Evolutionary conservation across 2,888 invertebrate species (phyloP).

Genomic region (Drepanosiphum platanoidis): DNA sequence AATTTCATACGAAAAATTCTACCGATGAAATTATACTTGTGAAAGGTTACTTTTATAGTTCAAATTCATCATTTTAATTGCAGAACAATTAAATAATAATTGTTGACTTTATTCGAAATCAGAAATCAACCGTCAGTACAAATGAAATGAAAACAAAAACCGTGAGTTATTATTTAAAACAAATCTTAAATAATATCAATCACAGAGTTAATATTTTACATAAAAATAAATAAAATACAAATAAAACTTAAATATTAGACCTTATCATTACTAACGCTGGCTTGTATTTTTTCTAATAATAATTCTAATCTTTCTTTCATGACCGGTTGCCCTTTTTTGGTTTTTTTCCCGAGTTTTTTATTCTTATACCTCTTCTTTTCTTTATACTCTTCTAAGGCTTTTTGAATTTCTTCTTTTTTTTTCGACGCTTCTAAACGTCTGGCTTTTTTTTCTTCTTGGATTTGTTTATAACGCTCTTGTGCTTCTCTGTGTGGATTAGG

Average conservation of each 20-base stretch:
- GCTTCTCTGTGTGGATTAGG: slow-evolving; percentile 71
- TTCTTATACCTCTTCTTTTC: slow-evolving; percentile 77
- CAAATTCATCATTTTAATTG: neutral
- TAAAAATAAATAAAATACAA: neutral
- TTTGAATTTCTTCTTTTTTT: slow-evolving; percentile 72
- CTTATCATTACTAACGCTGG: slow-evolving; percentile 65
- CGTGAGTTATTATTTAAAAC: neutral
- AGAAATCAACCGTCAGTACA: no score
- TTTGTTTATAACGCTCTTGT: slow-evolving; percentile 70
- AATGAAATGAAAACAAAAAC: no score
- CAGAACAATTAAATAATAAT: neutral
- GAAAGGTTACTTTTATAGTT: neutral
- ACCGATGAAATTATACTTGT: neutral
- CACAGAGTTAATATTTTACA: neutral
- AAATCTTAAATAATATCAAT: neutral
- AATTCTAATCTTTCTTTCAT: slow-evolving; percentile 85
- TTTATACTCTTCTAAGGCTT: slow-evolving; percentile 76
- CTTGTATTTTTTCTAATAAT: slow-evolving; percentile 80
- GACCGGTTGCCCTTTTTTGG: slow-evolving; percentile 84
- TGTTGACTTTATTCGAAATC: neutral
- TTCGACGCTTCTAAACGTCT: slow-evolving; percentile 70
- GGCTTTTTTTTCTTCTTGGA: slow-evolving; percentile 71
- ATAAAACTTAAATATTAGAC: neutral
- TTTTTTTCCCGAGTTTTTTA: slow-evolving; percentile 80
- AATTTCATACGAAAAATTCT: neutral